phyloP scores from a whole-genome alignment of 2,888 invertebrate genomes.

The Catocala nupta region DNA sequence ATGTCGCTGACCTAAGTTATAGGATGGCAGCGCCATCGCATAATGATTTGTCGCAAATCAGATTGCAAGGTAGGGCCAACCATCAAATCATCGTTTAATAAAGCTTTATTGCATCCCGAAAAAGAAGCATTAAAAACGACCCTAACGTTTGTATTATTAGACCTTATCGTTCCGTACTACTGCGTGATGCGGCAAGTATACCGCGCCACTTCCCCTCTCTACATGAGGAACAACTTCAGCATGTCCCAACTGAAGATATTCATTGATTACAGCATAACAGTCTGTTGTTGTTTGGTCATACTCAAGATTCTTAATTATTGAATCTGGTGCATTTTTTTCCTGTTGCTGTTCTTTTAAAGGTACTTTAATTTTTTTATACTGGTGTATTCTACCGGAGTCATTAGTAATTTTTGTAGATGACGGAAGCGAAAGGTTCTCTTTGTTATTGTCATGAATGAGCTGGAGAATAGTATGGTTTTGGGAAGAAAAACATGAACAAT shows the following conservation, averaged over 20 bases:
- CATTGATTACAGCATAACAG: slow-evolving; percentile 17
- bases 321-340: background rate
- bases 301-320: slow-evolving; percentile 3
- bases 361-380: too few species aligned
- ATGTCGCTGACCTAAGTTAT: too few species aligned
- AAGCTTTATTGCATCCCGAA: slow-evolving; percentile 17
- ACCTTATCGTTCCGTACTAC: slow-evolving; percentile 23
- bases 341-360: too few species aligned
- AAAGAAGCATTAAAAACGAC: slow-evolving; percentile 44
- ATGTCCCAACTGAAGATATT: slow-evolving; percentile 29
- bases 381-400: too few species aligned
- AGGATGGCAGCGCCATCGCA: too few species aligned
- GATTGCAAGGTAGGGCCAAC: slow-evolving; percentile 22
- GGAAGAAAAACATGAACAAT: too few species aligned
- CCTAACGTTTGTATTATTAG: slow-evolving; percentile 43
- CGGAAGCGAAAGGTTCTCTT: slow-evolving; percentile 1
- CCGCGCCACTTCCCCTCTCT: background rate
- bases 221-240: slow-evolving; percentile 12
- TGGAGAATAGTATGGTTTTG: background rate
- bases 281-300: slow-evolving; percentile 2
- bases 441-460: slow-evolving; percentile 1
- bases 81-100: slow-evolving; percentile 13
- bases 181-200: slow-evolving; percentile 22
- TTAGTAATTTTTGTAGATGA: too few species aligned
- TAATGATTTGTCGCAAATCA: too few species aligned